A percentile compares a stretch with the other conserved stretches of the same genome.
These are phyloP conservation scores for Chironomus striatipennis DNA, from an alignment of 1,140 invertebrate species.

Conservation along the genomic window DNA sequence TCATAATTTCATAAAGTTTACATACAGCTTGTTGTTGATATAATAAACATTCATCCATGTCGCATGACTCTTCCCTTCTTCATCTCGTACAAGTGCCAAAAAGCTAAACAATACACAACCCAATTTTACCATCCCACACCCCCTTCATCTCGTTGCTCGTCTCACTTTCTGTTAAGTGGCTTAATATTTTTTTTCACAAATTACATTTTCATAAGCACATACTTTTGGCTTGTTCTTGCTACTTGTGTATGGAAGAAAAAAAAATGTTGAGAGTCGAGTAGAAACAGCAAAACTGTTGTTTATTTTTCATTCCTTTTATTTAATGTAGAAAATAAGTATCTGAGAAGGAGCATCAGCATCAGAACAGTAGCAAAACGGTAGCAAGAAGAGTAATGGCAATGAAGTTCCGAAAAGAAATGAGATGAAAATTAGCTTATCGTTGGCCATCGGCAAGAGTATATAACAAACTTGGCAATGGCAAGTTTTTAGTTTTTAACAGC, in stretches of 20 bases:
- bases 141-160: too few relatives aligned
- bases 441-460: neutral
- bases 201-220: conserved; percentile 16
- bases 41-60: too few relatives aligned
- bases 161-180: conserved; percentile 1
- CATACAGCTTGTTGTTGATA: too few relatives aligned
- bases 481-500: too few relatives aligned
- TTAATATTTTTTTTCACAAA: conserved; percentile 20
- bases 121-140: too few relatives aligned
- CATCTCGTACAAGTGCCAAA: neutral
- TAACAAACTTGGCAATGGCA: neutral
- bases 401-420: neutral
- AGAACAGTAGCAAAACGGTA: neutral
- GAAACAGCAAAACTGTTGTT: too few relatives aligned
- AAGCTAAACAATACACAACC: neutral
- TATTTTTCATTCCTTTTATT: too few relatives aligned
- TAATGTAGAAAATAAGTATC: too few relatives aligned
- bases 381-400: neutral
- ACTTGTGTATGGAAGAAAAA: neutral
- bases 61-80: neutral
- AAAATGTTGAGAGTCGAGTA: too few relatives aligned
- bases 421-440: conserved; percentile 20
- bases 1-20: too few relatives aligned
- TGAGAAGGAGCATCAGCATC: too few relatives aligned
- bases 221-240: neutral